Conservation (phyloP, 2,888 invertebrate species). For the Alitta virens region DNA sequence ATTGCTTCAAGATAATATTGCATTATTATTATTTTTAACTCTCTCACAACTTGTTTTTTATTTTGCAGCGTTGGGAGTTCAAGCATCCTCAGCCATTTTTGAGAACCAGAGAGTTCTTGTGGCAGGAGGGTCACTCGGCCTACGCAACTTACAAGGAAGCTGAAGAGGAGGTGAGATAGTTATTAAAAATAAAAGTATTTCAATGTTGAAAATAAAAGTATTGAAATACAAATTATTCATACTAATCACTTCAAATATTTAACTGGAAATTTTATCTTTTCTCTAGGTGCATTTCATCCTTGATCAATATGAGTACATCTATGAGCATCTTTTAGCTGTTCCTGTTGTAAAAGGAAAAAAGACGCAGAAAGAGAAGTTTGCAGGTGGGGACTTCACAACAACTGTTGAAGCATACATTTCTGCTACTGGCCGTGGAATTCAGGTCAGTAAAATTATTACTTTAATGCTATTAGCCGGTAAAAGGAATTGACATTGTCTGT, state of each 20-base stretch:
- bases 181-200: background rate
- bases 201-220: too few relatives aligned
- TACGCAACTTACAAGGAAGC: slow-evolving; percentile 83
- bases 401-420: slow-evolving; percentile 95
- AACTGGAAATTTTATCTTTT: background rate
- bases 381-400: slow-evolving; percentile 94
- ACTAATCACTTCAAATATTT: too few relatives aligned
- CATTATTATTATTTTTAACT: background rate
- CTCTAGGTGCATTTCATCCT: slow-evolving; percentile 57
- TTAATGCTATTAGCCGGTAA: too few relatives aligned
- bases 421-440: slow-evolving; percentile 90
- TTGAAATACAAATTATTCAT: too few relatives aligned
- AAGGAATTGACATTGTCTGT: too few relatives aligned
- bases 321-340: slow-evolving; percentile 86
- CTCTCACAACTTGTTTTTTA: background rate
- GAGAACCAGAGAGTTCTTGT: slow-evolving; percentile 95
- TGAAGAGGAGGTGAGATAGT: slow-evolving; percentile 73
- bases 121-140: slow-evolving; percentile 99
- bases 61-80: slow-evolving; percentile 91
- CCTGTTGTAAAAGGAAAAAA: slow-evolving; percentile 79
- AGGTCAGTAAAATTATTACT: slow-evolving; percentile 65
- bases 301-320: slow-evolving; percentile 86
- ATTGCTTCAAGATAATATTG: background rate
- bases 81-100: slow-evolving; percentile 99
- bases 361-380: slow-evolving; percentile 99